Percentiles rank a stretch among this genome's conserved stretches.
These are phyloP conservation scores for Trachemys scripta DNA, from an alignment of 2,113 vertebrate genomes.

Conservation along the genomic window DNA sequence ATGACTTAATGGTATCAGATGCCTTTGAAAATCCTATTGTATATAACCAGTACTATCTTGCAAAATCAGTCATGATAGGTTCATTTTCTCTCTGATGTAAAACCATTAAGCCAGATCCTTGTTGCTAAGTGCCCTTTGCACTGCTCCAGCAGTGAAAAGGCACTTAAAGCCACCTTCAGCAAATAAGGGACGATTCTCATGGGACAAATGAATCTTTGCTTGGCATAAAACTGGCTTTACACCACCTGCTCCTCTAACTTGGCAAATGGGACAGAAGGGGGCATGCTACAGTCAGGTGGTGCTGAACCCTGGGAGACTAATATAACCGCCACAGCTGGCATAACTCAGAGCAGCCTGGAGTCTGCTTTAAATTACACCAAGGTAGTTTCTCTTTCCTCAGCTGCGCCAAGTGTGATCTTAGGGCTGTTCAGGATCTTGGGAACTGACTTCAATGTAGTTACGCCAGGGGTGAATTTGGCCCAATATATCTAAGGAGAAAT, in stretches of 20 bases:
- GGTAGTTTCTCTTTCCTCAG: neutral
- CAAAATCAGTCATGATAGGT: neutral
- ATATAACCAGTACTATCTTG: neutral
- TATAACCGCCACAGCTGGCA: neutral
- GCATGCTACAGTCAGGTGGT: neutral
- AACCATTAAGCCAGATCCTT: neutral
- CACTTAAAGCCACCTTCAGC: neutral
- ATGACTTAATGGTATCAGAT: neutral
- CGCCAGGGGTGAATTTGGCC: neutral
- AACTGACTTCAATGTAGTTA: neutral
- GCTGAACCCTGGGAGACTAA: neutral
- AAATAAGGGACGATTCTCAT: neutral
- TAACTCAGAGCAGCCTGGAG: neutral
- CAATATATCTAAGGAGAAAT: neutral
- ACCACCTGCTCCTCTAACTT: accelerated
- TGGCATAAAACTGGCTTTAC: neutral
- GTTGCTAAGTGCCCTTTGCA: neutral
- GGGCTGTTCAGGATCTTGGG: neutral
- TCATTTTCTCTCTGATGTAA: neutral
- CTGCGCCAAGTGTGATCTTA: neutral
- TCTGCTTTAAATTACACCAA: neutral
- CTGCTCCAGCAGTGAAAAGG: neutral
- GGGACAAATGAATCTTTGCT: neutral
- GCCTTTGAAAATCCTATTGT: neutral
- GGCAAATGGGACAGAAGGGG: neutral